Evolutionary conservation across 1,140 invertebrate species (phyloP).

Genomic region (Laupala kohalensis): DNA sequence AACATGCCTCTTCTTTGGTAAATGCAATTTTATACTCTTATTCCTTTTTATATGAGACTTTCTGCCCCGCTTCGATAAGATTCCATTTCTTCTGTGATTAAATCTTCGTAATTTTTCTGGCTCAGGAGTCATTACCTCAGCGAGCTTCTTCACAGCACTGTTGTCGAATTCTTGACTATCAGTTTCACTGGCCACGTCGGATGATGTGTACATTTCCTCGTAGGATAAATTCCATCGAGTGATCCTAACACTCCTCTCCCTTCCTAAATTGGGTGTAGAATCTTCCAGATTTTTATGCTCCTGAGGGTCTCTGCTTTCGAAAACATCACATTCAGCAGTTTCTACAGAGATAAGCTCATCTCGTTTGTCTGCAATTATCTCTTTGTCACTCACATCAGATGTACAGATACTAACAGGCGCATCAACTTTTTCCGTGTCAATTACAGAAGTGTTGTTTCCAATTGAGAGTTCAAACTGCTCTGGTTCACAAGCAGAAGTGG

Average conservation of each 20-base stretch:
- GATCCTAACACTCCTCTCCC: not conserved
- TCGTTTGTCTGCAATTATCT: not conserved
- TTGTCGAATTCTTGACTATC: not conserved
- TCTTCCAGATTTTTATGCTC: not conserved
- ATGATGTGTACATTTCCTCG: slow-evolving; percentile 12
- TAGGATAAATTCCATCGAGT: slow-evolving; percentile 11
- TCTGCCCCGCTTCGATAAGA: not conserved
- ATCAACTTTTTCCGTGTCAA: too few relatives aligned
- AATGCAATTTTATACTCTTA: not conserved
- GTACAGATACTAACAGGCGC: not conserved
- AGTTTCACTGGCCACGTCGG: slow-evolving; percentile 11
- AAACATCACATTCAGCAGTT: too few relatives aligned
- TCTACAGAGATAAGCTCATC: too few relatives aligned
- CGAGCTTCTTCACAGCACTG: not conserved
- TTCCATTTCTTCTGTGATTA: not conserved
- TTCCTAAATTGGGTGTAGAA: not conserved
- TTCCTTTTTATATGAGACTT: not conserved
- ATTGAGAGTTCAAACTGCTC: not conserved
- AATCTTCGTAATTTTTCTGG: not conserved
- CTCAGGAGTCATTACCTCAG: not conserved
- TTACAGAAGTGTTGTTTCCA: too few relatives aligned
- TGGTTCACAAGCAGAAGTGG: not conserved
- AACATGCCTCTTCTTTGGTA: not conserved
- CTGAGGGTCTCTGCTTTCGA: not conserved
- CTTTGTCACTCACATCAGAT: not conserved